These are phyloP conservation scores for Eucera pruinosa DNA, from an alignment of 2,888 invertebrate genomes.

Conservation along the genomic window DNA sequence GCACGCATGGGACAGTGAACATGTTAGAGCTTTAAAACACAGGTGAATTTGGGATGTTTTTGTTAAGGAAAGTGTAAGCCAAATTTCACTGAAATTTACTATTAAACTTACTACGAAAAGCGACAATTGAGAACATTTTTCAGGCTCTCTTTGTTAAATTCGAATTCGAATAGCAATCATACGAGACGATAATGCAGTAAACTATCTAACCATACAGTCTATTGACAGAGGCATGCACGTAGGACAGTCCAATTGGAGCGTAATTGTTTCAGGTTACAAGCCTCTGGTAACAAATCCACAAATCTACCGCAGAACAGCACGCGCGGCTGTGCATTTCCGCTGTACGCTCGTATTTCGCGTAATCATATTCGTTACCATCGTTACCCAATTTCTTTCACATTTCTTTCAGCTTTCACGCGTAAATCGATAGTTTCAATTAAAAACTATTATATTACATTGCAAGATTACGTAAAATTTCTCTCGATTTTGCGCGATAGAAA, in stretches of 20 bases:
- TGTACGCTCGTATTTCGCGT: slow-evolving; percentile 25
- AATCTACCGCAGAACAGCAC: slow-evolving; percentile 47
- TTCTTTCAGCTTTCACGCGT: not conserved
- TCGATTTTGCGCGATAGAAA: too few relatives aligned
- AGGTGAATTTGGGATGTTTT: too few relatives aligned
- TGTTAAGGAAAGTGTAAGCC: too few relatives aligned
- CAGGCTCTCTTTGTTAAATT: too few relatives aligned
- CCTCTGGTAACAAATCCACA: slow-evolving; percentile 47
- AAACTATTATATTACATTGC: too few relatives aligned
- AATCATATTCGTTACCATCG: slow-evolving; percentile 4
- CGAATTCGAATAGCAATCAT: not conserved
- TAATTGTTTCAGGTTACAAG: slow-evolving; percentile 56
- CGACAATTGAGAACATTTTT: too few relatives aligned
- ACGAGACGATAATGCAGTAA: slow-evolving; percentile 18
- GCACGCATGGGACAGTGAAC: too few relatives aligned
- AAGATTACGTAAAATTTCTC: slow-evolving; percentile 4
- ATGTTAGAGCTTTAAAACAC: too few relatives aligned
- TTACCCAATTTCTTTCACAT: not conserved
- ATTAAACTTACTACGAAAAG: too few relatives aligned
- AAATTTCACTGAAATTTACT: too few relatives aligned
- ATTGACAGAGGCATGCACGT: slow-evolving; percentile 34
- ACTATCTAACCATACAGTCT: slow-evolving; percentile 20
- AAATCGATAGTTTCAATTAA: not conserved
- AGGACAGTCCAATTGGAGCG: slow-evolving; percentile 30
- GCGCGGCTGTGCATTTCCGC: slow-evolving; percentile 20